Base-by-base conservation (phyloP, 2,113 vertebrate genomes). In the Rhinichthys klamathensis region DNA sequence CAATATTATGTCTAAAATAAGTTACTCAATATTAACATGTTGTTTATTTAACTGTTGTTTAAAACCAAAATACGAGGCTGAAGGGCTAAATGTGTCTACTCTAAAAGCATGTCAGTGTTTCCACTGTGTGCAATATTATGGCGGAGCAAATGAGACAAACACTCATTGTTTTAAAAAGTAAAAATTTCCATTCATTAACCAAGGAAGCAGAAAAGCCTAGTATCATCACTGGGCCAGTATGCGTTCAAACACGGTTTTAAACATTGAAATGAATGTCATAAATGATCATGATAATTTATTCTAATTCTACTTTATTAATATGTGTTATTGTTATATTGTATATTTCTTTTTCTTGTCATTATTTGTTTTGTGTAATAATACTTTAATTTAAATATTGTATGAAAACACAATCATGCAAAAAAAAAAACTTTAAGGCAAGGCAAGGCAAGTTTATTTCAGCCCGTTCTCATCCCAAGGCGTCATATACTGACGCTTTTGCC, bases 261-360 rank as follows among this genome's bases (percentile, higher is more conserved):
- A 12, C 44, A 46, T 46, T 41, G 10, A 72, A 1, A 72, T 72
- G 10, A n/a, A 72, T 41, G 35, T 72, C 69, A 44, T 72, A 41
- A 72, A 41, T 10, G 27, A 3, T 16, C 1, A 32, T 32, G 13
- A 41, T 35, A 23, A 72, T 72, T 72, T 41, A 72, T 38, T 72
- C 1, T 27, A 63, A 27, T 63, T 25, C 12, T 25, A 63, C 25
- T n/a, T 25, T 12, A 65, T 65, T 65, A 65, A 65, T 65, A 65
- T 27, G 11, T 65, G 16, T 84, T 74, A 35, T 87, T 63, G 51
- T 86, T 61, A 25, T 85, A 84, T 83, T 87, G 67, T n/a, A 0
- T 80, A 77, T 70, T 83, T 65, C 79, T 81, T 86, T 86, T 74
- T 81, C 10, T 2, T 2, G 38, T 82, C 18, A 12, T 73, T 73